These are phyloP conservation scores for Pogonophryne albipinna DNA, from an alignment of 2,797 vertebrate species.

Conservation along the genomic window DNA sequence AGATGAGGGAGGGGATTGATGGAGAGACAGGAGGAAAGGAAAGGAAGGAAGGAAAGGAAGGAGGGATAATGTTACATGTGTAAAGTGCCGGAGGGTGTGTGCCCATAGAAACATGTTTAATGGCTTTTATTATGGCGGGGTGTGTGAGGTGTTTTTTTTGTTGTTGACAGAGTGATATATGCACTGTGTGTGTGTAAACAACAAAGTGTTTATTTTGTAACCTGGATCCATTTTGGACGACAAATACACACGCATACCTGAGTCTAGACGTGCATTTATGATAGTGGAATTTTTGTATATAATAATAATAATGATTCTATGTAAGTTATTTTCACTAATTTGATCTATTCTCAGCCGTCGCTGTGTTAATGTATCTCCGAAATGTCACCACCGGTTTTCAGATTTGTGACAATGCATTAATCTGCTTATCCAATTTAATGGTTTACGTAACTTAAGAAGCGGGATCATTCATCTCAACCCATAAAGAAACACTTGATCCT, in stretches of 20 bases:
- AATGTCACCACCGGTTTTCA: not conserved
- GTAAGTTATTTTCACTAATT: no score
- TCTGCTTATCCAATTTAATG: not conserved
- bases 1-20: constrained; percentile 46
- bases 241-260: constrained; percentile 12
- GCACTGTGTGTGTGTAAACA: constrained; percentile 49
- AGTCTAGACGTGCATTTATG: constrained; percentile 17
- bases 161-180: constrained; percentile 45
- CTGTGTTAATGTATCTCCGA: not conserved
- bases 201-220: constrained; percentile 40
- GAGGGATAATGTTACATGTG: constrained; percentile 79
- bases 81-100: constrained; percentile 74
- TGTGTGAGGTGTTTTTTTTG: constrained; percentile 50
- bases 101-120: constrained; percentile 78
- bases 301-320: not conserved
- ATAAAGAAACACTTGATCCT: not conserved
- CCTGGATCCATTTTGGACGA: constrained; percentile 15
- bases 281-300: not conserved
- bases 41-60: constrained; percentile 40
- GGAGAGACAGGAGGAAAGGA: constrained; percentile 53
- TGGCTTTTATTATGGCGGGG: constrained; percentile 71
- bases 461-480: not conserved
- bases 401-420: not conserved
- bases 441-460: not conserved
- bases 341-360: no score